Base-by-base conservation (phyloP, 2,797 vertebrate genomes). In the Lacerta agilis region DNA sequence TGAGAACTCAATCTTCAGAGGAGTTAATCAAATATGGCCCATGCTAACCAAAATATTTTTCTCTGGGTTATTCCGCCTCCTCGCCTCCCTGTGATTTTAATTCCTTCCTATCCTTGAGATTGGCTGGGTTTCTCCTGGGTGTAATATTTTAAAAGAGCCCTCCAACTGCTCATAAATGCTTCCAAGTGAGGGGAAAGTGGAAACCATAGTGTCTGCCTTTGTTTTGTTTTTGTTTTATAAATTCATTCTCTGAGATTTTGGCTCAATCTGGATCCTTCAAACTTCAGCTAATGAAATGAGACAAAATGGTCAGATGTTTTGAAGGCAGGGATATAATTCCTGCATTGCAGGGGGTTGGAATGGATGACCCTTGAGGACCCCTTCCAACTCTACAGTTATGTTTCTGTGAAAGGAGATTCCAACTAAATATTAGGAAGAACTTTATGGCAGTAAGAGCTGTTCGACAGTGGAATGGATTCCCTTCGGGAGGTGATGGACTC, bases 21-120 rank as follows among this genome's bases (percentile, higher is more conserved):
- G 85, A 92, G 92, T 87, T 92, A 91, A 93, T 92, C 88, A 94
- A 85, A 92, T 81, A 78, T 82, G 94, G 90, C 89, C 93, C 3
- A 10, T 33, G 88, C 79, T 55, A 85, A 87, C 66, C 36, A 43
- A 88, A 55, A 2, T 79, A 55, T 69, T 88, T 90, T 92, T 90
- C 88, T 81, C 88, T 90, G 89, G 82, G 5, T 27, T 64, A 1
- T 4, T 43, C 10, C 43, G 15, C 58, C 81, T 67, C 58, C 25
- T 38, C 3, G 3, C 41, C 36, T 18, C 84, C 25, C 23, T 43
- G 15, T 17, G 2, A 13, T 58, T 69, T 86, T 73, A 33, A 25
- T 88, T 90, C 91, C 64, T 66, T 86, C 69, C 69, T 79, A 69
- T 86, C 90, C 85, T 88, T 0, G 0, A 5, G 88, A 86, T 84